phyloP scores from a whole-genome alignment of 1,140 invertebrate species.

The Aphaenogaster rudis region DNA sequence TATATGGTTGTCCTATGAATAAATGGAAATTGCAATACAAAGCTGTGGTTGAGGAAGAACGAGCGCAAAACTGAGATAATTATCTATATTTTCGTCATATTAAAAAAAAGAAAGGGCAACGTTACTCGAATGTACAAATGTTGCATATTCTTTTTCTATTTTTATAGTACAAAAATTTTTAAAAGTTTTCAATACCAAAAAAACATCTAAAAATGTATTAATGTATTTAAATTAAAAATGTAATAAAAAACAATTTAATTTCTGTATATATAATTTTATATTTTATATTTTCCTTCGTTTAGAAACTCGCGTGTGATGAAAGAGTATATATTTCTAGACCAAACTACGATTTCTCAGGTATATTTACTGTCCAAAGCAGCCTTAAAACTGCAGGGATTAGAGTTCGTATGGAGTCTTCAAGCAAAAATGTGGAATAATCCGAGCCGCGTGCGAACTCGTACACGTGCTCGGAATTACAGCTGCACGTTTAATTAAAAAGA shows the following conservation, averaged over 20 bases:
- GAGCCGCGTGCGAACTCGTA: constrained; percentile 9
- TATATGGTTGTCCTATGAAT: constrained; percentile 72
- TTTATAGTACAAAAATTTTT: background rate
- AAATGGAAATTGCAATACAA: constrained; percentile 73
- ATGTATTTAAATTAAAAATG: background rate
- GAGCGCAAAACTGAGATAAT: constrained; percentile 3
- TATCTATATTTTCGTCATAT: background rate
- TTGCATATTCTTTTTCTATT: background rate
- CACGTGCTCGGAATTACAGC: background rate
- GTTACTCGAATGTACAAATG: background rate
- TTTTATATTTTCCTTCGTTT: background rate
- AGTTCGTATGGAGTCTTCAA: constrained; percentile 68
- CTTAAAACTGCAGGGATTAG: constrained; percentile 77
- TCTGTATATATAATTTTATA: background rate
- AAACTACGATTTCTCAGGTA: background rate
- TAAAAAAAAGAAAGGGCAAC: background rate
- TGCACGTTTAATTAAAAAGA: background rate
- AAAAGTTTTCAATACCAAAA: background rate
- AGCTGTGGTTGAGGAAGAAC: constrained; percentile 12
- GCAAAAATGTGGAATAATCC: constrained; percentile 60
- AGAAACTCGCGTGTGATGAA: background rate
- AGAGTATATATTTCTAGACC: constrained; percentile 3
- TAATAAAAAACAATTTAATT: constrained; percentile 4
- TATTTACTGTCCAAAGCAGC: constrained; percentile 68
- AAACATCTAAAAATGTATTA: background rate